Base-by-base conservation (phyloP, 2,888 invertebrate genomes). In the Andricus quercusramuli region DNA sequence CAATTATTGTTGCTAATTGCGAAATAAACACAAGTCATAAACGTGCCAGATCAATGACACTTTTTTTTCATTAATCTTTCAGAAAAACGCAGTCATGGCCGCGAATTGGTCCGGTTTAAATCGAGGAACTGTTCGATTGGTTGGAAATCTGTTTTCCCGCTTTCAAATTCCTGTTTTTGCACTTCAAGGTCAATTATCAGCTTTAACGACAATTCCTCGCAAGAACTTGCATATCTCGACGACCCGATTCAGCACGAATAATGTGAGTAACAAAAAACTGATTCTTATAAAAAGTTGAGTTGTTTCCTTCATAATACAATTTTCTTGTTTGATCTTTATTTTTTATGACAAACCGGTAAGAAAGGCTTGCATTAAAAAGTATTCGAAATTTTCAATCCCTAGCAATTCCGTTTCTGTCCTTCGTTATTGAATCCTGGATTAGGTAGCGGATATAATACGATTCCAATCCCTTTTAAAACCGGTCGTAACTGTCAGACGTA, bases 61-160 rank as follows among this genome's bases (percentile, higher is more conserved):
- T 29, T 78, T 67, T 37, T 59, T 37, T 44, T 5, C 9, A 22
- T 11, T 41, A 78, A 51, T 17, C n/a, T 66, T 67, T 37, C 17
- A 68, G 70, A 78, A 47, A 66, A 79, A 80, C 62, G 59, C 74
- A 64, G 66, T 32, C 74, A 90, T 90, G 89, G 83, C 83, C 79
- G 81, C 83, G 41, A 85, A 84, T 70, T 86, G 87, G 83, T 65
- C 77, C 59, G 81, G 77, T 83, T 86, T 89, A 78, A 88, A 89
- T 81, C 85, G 83, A 4, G 83, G 87, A 37, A 83, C 84, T 68
- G 79, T 86, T 83, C 90, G 85, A 89, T 88, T 91, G 88, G 88
- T 81, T n/a, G 86, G 84, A 79, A 86, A 86, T 59, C 64, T 86
- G 29, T 32, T 88, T 13, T 79, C 78, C 56, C 83, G 83, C 68